A percentile compares a stretch with the other conserved stretches of the same genome.
phyloP scores from a whole-genome alignment of 2,113 vertebrate species.

The Platysteira castanea region DNA sequence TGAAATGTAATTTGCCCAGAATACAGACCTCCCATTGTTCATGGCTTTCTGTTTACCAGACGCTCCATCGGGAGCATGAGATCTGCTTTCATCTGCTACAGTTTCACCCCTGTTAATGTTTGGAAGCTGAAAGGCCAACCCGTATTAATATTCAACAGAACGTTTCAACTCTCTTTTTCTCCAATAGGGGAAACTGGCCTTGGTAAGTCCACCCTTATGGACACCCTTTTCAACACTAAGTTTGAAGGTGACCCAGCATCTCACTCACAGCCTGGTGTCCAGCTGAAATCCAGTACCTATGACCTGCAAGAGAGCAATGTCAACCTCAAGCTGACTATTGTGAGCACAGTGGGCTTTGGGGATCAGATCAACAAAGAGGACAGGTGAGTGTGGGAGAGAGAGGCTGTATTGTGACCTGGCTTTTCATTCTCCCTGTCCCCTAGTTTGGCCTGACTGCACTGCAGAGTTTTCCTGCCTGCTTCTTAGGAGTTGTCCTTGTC shows the following conservation, averaged over 20 bases:
- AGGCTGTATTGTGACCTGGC: accelerated
- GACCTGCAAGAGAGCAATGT: conserved; percentile 96
- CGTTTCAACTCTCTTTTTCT: not conserved
- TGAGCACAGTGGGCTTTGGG: conserved; percentile 93
- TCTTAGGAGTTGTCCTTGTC: not conserved
- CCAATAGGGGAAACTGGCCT: conserved; percentile 91
- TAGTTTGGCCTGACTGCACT: not conserved
- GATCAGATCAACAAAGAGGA: conserved; percentile 98
- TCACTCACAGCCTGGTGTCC: conserved; percentile 91
- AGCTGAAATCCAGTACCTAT: conserved; percentile 91
- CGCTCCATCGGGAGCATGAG: not conserved
- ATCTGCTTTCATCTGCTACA: conserved; percentile 41
- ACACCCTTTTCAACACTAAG: conserved; percentile 97
- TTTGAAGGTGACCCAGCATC: conserved; percentile 91
- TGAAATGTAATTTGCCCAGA: conserved; percentile 42
- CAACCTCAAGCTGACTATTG: conserved; percentile 90
- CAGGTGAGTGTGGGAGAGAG: conserved; percentile 73
- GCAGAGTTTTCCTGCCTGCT: not conserved
- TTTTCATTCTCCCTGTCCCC: not conserved
- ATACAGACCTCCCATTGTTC: conserved; percentile 40
- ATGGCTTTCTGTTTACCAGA: conserved; percentile 38
- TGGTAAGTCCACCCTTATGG: conserved; percentile 97
- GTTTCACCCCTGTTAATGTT: conserved; percentile 35
- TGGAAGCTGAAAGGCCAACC: not conserved
- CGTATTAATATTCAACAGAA: conserved; percentile 3